Conservation (phyloP, 2,797 vertebrate species). For the Cuculus canorus region DNA sequence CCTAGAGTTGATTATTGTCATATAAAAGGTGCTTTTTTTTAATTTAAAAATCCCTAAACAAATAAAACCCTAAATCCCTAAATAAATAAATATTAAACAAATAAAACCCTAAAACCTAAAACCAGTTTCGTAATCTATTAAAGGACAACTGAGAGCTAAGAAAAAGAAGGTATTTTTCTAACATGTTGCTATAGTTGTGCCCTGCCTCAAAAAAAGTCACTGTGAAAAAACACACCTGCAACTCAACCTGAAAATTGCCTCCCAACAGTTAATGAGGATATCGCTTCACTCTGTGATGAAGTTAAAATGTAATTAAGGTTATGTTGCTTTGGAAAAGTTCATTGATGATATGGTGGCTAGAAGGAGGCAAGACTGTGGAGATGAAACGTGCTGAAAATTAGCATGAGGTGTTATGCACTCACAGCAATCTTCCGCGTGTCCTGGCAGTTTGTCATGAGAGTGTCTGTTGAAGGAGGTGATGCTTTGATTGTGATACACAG, state of each 20-base stretch:
- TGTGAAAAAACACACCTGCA: not conserved
- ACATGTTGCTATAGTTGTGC: not conserved
- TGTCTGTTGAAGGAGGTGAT: not conserved
- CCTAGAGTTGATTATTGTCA: not conserved
- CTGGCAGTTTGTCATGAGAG: not conserved
- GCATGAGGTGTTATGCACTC: not conserved
- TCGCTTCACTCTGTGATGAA: not conserved
- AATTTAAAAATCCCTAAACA: not conserved
- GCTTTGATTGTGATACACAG: constrained; percentile 21
- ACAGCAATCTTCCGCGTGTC: not conserved
- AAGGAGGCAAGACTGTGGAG: not conserved
- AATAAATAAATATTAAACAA: too few relatives aligned
- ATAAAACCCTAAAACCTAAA: not conserved
- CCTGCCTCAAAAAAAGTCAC: not conserved
- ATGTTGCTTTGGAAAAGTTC: constrained; percentile 17
- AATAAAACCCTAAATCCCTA: not conserved
- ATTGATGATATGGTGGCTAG: not conserved
- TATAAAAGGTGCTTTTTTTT: not conserved
- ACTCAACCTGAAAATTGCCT: constrained; percentile 17
- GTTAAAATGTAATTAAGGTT: constrained; percentile 28
- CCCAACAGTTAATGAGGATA: not conserved
- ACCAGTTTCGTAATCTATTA: not conserved
- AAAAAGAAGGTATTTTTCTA: not conserved
- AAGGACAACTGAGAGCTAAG: not conserved
- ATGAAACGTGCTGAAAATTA: constrained; percentile 13